A percentile compares a stretch with the other conserved stretches of the same genome.
Evolutionary conservation across 1,140 invertebrate species (phyloP).

Genomic region (Danaus plexippus): DNA sequence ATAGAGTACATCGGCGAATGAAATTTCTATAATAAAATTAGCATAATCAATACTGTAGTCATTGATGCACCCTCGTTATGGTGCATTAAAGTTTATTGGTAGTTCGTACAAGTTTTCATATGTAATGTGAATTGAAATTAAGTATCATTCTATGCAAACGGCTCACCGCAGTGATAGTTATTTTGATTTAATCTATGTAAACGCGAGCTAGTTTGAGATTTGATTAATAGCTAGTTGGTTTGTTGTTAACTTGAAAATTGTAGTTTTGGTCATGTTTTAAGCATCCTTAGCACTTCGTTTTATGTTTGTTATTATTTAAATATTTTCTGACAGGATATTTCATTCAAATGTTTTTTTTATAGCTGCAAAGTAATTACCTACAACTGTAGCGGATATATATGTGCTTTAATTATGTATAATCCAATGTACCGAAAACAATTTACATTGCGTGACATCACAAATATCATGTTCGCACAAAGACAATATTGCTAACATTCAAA

Average conservation of each 20-base stretch:
- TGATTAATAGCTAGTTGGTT: constrained; percentile 35
- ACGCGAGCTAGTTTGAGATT: constrained; percentile 31
- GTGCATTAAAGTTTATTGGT: constrained; percentile 55
- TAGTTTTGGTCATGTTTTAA: too few relatives aligned
- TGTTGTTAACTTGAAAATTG: constrained; percentile 1
- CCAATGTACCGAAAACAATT: too few relatives aligned
- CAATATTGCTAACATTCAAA: constrained; percentile 21
- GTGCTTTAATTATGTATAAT: too few relatives aligned
- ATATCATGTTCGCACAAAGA: constrained; percentile 18
- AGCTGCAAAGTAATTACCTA: too few relatives aligned
- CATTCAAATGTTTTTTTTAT: too few relatives aligned
- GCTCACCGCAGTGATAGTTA: constrained; percentile 47
- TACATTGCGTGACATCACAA: constrained; percentile 9
- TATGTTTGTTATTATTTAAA: too few relatives aligned
- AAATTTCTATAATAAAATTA: constrained; percentile 65
- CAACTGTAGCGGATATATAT: too few relatives aligned
- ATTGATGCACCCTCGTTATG: constrained; percentile 49
- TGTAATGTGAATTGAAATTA: constrained; percentile 60
- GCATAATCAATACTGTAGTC: constrained; percentile 59
- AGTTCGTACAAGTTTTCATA: constrained; percentile 53
- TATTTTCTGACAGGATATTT: too few relatives aligned
- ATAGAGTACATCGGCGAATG: constrained; percentile 37
- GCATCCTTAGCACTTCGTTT: too few relatives aligned
- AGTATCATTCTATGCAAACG: constrained; percentile 63
- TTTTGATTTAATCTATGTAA: constrained; percentile 46